Base-by-base conservation (phyloP, 2,888 invertebrate genomes). In the Cheilosia scutellata region DNA sequence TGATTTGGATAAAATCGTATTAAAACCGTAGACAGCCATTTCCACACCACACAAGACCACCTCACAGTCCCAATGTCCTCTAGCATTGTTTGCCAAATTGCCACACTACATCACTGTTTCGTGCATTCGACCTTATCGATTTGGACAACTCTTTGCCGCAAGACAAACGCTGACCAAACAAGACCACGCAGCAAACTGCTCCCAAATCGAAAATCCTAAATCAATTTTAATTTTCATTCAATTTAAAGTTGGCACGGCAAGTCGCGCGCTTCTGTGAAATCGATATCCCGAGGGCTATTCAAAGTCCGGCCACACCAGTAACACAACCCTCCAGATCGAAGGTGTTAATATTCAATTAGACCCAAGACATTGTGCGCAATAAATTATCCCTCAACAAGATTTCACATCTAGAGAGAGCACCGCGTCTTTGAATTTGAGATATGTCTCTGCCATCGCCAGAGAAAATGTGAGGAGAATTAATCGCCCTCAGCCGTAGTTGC, bases 301-400 rank as follows among this genome's bases (percentile, higher is more conserved):
- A 60, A 75, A 53, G 40, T 65, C 37, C 75, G 58, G n/a, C 55
- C 76, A 72, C 51, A 77, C 68, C 80, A 63, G n/a, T 60, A 80
- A 72, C 51, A 72, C 68, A 82, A 77, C 68, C 82, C 27, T 72
- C 77, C 72, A 76, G 80, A 86, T 86, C 82, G 80, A 91, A 91
- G 91, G 91, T 91, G 91, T 92, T 92, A 91, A 91, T 91, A 92
- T 91, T 91, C 91, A 91, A 91, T 91, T 91, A 91, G 92, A 92
- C 82, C 86, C 82, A 62, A 86, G 86, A 82, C 86, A 77, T 77
- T 77, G 66, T 51, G 62, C 51, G 76, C 71, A 53, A 86, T 86
- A 86, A 86, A 86, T 86, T 86, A 86, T 86, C 71, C 70, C 60
- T 80, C 76, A 86, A 82, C 82, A 75, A 82, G 86, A 84, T 79